phyloP scores from a whole-genome alignment of 2,113 vertebrate species.

The Panthera tigris region DNA sequence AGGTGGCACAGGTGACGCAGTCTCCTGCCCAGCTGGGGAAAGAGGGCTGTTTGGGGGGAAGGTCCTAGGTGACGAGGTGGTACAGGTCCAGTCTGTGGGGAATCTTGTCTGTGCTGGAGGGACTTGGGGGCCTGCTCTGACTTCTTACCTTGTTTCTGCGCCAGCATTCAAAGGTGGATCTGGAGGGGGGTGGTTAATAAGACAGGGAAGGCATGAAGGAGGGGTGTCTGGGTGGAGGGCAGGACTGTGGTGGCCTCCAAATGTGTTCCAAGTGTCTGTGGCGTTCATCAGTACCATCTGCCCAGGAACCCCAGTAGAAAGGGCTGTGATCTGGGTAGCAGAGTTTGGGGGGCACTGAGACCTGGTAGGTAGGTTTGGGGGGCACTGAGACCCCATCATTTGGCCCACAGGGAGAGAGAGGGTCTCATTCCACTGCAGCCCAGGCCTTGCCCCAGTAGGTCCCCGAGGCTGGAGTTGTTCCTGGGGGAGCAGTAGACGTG shows the following conservation, averaged over 20 bases:
- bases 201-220: background rate
- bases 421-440: background rate
- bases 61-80: background rate
- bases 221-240: background rate
- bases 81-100: background rate
- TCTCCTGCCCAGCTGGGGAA: background rate
- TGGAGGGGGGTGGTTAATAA: background rate
- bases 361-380: background rate
- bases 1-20: background rate
- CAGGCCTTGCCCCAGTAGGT: background rate
- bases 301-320: background rate
- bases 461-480: background rate
- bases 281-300: background rate
- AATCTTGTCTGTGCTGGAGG: background rate
- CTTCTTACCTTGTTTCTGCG: background rate
- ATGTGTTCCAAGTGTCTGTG: background rate
- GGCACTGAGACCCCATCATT: background rate
- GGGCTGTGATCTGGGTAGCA: background rate
- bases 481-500: background rate
- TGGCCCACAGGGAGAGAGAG: background rate
- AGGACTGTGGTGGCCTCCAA: background rate
- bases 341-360: background rate
- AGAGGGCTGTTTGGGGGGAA: background rate
- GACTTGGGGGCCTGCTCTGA: background rate
- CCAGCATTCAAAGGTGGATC: background rate